Evolutionary conservation across 2,797 vertebrate genomes (phyloP).

Genomic region (Syngnathus rostellatus): DNA sequence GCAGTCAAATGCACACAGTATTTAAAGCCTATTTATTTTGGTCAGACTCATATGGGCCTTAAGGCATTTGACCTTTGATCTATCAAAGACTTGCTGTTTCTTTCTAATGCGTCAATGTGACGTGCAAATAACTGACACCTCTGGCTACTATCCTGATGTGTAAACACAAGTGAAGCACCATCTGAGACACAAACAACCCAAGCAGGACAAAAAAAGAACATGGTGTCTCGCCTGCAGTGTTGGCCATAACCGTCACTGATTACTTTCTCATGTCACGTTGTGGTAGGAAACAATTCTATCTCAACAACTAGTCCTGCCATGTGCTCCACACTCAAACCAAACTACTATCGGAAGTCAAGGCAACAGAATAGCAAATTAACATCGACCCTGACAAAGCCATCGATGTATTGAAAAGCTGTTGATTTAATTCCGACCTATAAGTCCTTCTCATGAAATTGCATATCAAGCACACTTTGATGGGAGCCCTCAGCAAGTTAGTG

Average conservation of each 20-base stretch:
- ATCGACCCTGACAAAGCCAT: conserved; percentile 30
- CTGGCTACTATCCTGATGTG: conserved; percentile 36
- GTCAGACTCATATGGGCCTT: neutral
- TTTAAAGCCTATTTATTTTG: neutral
- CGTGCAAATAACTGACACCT: conserved; percentile 33
- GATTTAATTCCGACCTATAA: conserved; percentile 43
- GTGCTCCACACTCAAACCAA: conserved; percentile 7
- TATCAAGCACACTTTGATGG: conserved; percentile 35
- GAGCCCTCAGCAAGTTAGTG: conserved; percentile 26
- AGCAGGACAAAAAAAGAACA: conserved; percentile 17
- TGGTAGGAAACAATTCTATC: conserved; percentile 18
- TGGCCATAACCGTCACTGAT: conserved; percentile 40
- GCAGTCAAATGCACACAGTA: neutral
- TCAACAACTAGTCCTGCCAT: conserved; percentile 17
- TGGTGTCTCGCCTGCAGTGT: conserved; percentile 29
- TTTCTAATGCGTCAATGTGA: conserved; percentile 12
- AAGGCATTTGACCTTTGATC: neutral
- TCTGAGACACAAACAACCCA: conserved; percentile 52
- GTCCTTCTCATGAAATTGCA: conserved; percentile 39
- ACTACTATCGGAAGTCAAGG: conserved; percentile 13
- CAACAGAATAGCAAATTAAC: conserved; percentile 18
- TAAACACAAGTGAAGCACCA: conserved; percentile 49
- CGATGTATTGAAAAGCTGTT: conserved; percentile 47
- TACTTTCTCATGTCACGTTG: conserved; percentile 23
- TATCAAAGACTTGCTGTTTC: conserved; percentile 8